These are phyloP conservation scores for Pantelozetes paolii DNA, from an alignment of 2,888 invertebrate species.

Conservation along the genomic window DNA sequence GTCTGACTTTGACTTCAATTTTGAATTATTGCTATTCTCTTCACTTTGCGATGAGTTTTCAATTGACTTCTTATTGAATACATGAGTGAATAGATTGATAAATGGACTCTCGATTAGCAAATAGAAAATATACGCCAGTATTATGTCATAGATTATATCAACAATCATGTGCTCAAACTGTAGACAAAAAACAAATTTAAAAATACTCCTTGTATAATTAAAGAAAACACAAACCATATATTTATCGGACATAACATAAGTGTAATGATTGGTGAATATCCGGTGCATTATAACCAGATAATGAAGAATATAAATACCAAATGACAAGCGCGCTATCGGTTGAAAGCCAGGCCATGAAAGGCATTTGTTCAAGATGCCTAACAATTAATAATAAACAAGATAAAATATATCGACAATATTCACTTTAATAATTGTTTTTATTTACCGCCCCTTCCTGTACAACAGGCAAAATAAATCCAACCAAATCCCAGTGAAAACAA, in stretches of 20 bases:
- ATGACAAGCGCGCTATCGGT: slow-evolving; percentile 9
- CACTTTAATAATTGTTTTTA: not conserved
- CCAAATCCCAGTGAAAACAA: not conserved
- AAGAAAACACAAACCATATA: not conserved
- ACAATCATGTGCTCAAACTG: not conserved
- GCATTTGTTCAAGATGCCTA: not conserved
- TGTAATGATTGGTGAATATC: not conserved
- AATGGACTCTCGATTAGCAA: slow-evolving; percentile 11
- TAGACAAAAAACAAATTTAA: not conserved
- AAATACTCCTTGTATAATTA: not conserved
- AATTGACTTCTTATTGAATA: too few species aligned
- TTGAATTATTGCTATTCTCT: too few species aligned
- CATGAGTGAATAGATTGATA: not conserved
- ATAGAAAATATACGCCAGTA: slow-evolving; percentile 26
- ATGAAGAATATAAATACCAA: slow-evolving; percentile 24
- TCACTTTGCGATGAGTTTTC: too few species aligned
- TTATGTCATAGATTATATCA: not conserved
- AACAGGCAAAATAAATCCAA: slow-evolving; percentile 15
- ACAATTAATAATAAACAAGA: not conserved
- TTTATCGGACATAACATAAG: slow-evolving; percentile 12
- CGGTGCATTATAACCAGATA: slow-evolving; percentile 19
- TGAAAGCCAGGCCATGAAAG: slow-evolving; percentile 5
- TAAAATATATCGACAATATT: too few species aligned
- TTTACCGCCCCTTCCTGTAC: slow-evolving; percentile 25
- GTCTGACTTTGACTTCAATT: too few species aligned